These are phyloP conservation scores for Leptinotarsa tumamoca DNA, from an alignment of 2,888 invertebrate species.

Conservation along the genomic window DNA sequence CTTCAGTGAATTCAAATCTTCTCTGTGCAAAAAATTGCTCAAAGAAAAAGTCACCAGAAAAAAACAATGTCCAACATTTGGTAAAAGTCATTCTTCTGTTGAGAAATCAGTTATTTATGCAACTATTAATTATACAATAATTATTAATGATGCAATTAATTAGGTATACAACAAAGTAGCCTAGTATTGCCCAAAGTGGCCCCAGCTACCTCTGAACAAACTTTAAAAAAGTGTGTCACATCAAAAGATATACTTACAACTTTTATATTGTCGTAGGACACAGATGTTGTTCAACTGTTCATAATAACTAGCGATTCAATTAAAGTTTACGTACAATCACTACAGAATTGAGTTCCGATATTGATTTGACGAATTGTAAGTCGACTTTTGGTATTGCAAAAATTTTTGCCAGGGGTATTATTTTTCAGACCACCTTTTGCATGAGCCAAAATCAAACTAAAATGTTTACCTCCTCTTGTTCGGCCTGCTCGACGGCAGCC, in stretches of 20 bases:
- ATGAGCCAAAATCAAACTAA: conserved; percentile 64
- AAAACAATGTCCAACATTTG: too few species aligned
- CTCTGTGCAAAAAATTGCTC: too few species aligned
- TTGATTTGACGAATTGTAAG: not conserved
- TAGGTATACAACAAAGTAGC: too few species aligned
- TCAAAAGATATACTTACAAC: conserved; percentile 33
- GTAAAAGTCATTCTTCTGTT: not conserved
- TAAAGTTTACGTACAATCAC: not conserved
- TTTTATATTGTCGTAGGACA: conserved; percentile 42
- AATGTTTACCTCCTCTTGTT: conserved; percentile 64
- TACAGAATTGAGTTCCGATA: not conserved
- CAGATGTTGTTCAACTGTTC: conserved; percentile 11
- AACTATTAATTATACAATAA: not conserved
- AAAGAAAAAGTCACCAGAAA: too few species aligned
- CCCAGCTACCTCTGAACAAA: not conserved
- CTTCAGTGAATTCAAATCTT: too few species aligned
- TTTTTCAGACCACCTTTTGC: conserved; percentile 57
- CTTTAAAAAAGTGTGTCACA: conserved; percentile 4
- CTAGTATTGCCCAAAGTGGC: not conserved
- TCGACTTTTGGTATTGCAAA: conserved; percentile 21
- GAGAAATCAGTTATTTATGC: not conserved
- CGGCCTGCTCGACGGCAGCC: conserved; percentile 53
- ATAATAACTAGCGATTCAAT: conserved; percentile 14
- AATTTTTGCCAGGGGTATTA: conserved; percentile 40
- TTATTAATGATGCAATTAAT: not conserved